These are phyloP conservation scores for Micromys minutus DNA, from an alignment of 2,113 vertebrate genomes.

Conservation along the genomic window DNA sequence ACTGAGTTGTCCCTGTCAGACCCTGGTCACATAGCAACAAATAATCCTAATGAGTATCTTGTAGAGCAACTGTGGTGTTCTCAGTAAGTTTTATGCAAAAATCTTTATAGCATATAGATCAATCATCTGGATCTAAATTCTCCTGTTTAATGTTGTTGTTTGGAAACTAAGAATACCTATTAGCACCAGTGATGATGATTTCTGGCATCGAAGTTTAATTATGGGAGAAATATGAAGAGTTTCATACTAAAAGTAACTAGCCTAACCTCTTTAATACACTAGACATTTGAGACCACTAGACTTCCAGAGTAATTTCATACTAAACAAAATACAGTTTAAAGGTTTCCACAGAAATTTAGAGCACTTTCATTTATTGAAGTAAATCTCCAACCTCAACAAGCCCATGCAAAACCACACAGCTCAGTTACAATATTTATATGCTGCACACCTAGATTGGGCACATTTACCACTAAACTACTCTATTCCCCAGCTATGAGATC, in stretches of 20 bases:
- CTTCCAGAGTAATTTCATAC: not conserved
- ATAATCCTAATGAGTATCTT: not conserved
- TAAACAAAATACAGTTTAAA: slow-evolving; percentile 4
- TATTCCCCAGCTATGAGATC: too few species aligned
- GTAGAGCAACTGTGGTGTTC: not conserved
- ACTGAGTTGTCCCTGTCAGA: not conserved
- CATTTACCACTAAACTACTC: too few species aligned
- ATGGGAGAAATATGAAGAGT: not conserved
- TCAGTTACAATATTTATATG: too few species aligned
- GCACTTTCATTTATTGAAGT: too few species aligned
- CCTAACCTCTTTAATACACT: not conserved
- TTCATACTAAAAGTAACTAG: not conserved
- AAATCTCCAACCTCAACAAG: too few species aligned
- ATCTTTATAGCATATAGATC: not conserved
- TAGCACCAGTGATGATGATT: not conserved
- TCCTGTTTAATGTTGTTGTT: slow-evolving; percentile 21
- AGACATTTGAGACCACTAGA: not conserved
- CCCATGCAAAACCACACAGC: too few species aligned
- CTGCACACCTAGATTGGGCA: too few species aligned
- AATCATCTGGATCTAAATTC: not conserved
- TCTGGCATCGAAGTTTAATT: slow-evolving; percentile 1
- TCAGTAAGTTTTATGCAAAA: not conserved
- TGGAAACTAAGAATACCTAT: not conserved
- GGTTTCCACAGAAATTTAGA: not conserved
- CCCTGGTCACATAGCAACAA: not conserved